A percentile compares a stretch with the other conserved stretches of the same genome.
Conservation (phyloP, 2,797 vertebrate genomes). For the Gephyroberyx darwinii region DNA sequence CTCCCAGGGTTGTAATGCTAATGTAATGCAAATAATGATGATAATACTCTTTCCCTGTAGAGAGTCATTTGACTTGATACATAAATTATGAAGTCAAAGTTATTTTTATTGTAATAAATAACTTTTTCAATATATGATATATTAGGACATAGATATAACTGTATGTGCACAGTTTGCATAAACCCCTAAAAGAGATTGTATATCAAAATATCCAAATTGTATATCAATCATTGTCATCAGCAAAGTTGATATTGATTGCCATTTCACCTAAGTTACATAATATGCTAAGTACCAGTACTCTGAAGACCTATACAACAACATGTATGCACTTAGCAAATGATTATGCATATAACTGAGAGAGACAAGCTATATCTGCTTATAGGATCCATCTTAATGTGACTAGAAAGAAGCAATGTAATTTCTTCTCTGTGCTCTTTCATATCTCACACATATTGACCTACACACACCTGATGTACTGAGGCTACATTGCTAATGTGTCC, state of each 20-base stretch:
- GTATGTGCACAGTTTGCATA: no score
- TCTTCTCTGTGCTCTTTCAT: neutral
- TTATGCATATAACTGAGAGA: slow-evolving; percentile 22
- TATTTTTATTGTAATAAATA: no score
- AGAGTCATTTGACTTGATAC: neutral
- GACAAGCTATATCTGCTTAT: neutral
- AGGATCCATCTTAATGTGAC: slow-evolving; percentile 2
- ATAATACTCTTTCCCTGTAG: neutral
- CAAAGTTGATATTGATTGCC: no score
- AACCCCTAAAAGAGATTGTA: neutral
- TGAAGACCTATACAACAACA: no score
- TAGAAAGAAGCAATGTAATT: slow-evolving; percentile 18
- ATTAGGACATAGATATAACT: neutral
- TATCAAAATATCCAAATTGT: neutral
- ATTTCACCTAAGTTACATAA: no score
- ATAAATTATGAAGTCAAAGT: no score
- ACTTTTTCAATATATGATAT: neutral
- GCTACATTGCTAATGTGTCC: slow-evolving; percentile 22
- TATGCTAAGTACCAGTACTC: no score
- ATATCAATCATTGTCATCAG: neutral
- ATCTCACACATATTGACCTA: slow-evolving; percentile 3
- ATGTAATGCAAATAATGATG: no score
- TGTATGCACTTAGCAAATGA: neutral
- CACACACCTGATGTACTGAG: slow-evolving; percentile 26
- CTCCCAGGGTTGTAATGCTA: neutral